phyloP scores from a whole-genome alignment of 2,113 vertebrate species.

The Anguilla japonica region DNA sequence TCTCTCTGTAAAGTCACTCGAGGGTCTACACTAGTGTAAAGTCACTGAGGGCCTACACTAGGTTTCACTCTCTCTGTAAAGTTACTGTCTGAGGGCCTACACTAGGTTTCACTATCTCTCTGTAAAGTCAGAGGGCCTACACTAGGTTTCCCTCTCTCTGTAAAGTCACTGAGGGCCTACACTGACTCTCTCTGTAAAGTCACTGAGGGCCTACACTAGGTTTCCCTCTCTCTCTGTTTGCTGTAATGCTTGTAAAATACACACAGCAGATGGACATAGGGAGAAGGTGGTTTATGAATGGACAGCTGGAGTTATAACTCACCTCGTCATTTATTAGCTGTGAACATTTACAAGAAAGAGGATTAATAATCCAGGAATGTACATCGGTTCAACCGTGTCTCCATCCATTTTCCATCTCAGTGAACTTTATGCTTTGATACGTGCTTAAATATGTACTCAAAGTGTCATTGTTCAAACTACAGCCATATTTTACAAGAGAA shows the following conservation, averaged over 20 bases:
- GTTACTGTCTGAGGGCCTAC: too few relatives aligned
- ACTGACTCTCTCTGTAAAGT: too few relatives aligned
- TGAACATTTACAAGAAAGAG: neutral
- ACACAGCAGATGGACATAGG: neutral
- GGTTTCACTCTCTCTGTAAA: too few relatives aligned
- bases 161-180: too few relatives aligned
- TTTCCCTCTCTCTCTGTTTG: neutral
- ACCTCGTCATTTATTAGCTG: neutral
- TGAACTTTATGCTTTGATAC: neutral
- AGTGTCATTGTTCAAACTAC: neutral
- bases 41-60: too few relatives aligned
- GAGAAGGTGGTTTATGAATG: neutral
- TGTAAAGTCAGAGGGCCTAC: too few relatives aligned
- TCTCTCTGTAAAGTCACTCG: neutral
- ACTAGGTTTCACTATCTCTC: too few relatives aligned
- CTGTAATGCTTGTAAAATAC: conserved; percentile 10
- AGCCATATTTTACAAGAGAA: neutral
- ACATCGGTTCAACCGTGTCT: neutral
- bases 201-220: too few relatives aligned
- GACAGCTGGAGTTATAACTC: neutral
- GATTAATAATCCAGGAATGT: conserved; percentile 17
- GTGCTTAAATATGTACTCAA: neutral
- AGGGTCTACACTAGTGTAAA: too few relatives aligned
- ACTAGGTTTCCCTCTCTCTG: too few relatives aligned
- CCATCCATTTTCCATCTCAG: neutral